These are phyloP conservation scores for Coilia nasus DNA, from an alignment of 2,797 vertebrate genomes.

Conservation along the genomic window DNA sequence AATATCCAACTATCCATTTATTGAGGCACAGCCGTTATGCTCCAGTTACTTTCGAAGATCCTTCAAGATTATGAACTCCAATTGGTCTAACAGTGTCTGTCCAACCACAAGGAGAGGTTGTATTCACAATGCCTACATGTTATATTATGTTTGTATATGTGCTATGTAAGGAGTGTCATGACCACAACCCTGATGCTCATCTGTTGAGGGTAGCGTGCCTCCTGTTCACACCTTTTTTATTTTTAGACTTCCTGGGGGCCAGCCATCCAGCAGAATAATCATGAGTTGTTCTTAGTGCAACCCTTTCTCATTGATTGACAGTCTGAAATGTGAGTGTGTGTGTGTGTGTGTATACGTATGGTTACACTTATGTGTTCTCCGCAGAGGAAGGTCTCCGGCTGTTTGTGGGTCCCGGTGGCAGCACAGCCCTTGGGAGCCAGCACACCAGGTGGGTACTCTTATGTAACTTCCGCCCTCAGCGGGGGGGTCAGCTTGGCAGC, in stretches of 20 bases:
- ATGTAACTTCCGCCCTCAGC: slow-evolving; percentile 46
- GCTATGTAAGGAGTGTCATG: neutral
- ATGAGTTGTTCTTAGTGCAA: neutral
- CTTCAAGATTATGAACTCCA: too few relatives aligned
- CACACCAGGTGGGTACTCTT: slow-evolving; percentile 85
- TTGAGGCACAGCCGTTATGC: too few relatives aligned
- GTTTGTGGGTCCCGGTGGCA: slow-evolving; percentile 95
- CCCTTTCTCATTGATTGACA: neutral
- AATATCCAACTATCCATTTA: too few relatives aligned
- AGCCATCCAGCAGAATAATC: neutral
- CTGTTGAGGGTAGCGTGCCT: neutral
- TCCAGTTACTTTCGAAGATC: too few relatives aligned
- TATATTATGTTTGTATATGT: neutral
- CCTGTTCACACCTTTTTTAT: slow-evolving; percentile 4
- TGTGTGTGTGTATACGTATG: slow-evolving; percentile 13
- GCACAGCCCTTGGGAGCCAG: slow-evolving; percentile 90
- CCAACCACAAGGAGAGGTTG: neutral
- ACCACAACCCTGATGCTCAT: neutral
- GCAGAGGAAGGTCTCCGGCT: slow-evolving; percentile 94
- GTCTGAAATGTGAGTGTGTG: neutral
- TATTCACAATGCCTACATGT: neutral
- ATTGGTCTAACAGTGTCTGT: too few relatives aligned
- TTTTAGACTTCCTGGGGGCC: neutral
- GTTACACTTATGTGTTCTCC: slow-evolving; percentile 31
- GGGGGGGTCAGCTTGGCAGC: slow-evolving; percentile 25